phyloP scores from a whole-genome alignment of 2,797 vertebrate genomes.

The Pteropus rufus region DNA sequence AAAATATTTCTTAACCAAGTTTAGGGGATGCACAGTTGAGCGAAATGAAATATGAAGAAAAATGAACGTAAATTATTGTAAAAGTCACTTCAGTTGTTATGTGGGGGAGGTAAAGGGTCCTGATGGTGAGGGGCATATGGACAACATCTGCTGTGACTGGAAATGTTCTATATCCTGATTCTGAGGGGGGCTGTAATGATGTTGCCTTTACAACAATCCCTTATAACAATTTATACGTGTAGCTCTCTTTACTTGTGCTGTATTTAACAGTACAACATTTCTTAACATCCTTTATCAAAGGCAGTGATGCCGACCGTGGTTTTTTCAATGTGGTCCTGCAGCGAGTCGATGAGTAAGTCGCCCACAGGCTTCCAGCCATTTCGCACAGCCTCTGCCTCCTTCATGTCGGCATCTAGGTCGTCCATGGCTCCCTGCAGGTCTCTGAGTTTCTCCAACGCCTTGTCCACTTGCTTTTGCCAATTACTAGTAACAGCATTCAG shows the following conservation, averaged over 20 bases:
- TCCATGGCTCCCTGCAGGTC: constrained; percentile 96
- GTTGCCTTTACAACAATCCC: background rate
- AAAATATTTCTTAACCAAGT: background rate
- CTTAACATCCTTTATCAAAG: background rate
- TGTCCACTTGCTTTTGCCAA: constrained; percentile 96
- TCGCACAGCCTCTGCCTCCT: constrained; percentile 89
- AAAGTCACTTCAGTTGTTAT: background rate
- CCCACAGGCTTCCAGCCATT: constrained; percentile 93
- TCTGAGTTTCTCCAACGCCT: constrained; percentile 91
- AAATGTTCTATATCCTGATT: background rate
- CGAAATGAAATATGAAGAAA: background rate
- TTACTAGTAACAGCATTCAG: constrained; percentile 86
- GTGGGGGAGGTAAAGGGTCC: background rate
- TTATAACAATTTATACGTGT: background rate
- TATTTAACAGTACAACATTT: background rate
- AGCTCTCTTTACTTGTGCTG: background rate
- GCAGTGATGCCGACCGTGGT: constrained; percentile 85
- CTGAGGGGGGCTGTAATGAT: background rate
- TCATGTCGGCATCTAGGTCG: constrained; percentile 91
- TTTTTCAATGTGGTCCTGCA: constrained; percentile 96
- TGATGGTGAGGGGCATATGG: background rate
- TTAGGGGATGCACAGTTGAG: background rate
- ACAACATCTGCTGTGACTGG: background rate
- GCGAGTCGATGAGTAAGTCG: constrained; percentile 94
- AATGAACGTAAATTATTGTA: background rate